Base-by-base conservation (phyloP, 2,888 invertebrate species). In the Meta bourneti region DNA sequence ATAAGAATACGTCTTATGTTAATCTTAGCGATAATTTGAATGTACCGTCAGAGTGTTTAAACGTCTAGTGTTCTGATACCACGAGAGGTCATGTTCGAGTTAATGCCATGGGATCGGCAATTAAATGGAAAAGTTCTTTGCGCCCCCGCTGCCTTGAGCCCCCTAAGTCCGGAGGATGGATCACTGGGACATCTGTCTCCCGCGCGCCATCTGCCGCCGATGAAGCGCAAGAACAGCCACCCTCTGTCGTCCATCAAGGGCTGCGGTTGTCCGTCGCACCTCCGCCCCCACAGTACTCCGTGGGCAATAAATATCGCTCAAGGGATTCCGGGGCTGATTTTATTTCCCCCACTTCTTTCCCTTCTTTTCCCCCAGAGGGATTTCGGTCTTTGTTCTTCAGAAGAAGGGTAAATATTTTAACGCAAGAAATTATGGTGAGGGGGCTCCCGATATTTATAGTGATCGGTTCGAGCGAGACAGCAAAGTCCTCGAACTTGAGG, bases 191-290 rank as follows among this genome's bases (percentile, higher is more conserved):
- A 90, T 90, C 72, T 85, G 85, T 89, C 89, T 80, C 74, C 51
- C 61, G 34, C 81, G 77, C 90, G 90, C 90, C 90, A 91, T 91
- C 90, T 91, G 90, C 72, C 81, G 90, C 78, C 86, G 90, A 86
- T 86, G 81, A 82, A 86, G 81, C 86, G 90, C 77, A 69, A 90
- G 79, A 81, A 48, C 74, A 74, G 69, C 20, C 70, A 20, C 34
- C 72, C 75, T 49, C 69, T 34, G 16, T 90, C 90, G 77, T 86
- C 82, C 74, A 91, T 86, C 90, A 89, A 82, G 19, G 79, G 85
- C n/a, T 90, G 89, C 61, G 83, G 89, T 84, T 75, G 80, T 51
- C 78, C 79, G 13, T 79, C 54, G 48, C 51, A 78, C 72, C 82
- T 72, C n/a, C 19, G 78, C 54, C 4, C 71, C 77, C 52, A 7